Percentiles rank a stretch among this genome's conserved stretches.
Evolutionary conservation across 35 echinoderm and acorn worm species (phyloP).

Genomic region (Hemicentrotus pulcherrimus): DNA sequence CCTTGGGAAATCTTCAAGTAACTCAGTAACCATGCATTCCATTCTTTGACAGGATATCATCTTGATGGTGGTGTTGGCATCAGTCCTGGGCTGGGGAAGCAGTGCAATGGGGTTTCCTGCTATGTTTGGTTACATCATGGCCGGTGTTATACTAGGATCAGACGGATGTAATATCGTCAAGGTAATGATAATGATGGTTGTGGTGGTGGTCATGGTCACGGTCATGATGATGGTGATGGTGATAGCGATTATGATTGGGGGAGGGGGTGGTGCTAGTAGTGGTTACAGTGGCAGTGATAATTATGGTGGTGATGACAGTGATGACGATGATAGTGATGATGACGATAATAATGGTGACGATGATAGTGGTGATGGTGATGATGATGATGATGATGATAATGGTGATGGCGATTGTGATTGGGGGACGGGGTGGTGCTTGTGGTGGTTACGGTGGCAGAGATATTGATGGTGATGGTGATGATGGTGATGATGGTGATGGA

Average conservation of each 20-base stretch:
- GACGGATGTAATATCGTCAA: slow-evolving; percentile 89
- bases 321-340: neutral
- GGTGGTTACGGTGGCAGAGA: neutral
- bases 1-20: too few species aligned
- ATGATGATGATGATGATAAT: neutral
- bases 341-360: neutral
- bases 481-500: neutral
- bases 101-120: slow-evolving; percentile 76
- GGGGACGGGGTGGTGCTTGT: neutral
- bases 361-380: slow-evolving; percentile 20
- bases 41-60: slow-evolving; percentile 81
- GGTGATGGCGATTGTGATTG: neutral
- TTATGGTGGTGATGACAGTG: neutral
- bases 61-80: slow-evolving; percentile 77
- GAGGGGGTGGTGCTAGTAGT: neutral
- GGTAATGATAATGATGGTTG: slow-evolving; percentile 50
- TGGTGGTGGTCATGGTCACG: neutral
- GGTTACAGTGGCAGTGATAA: neutral
- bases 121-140: slow-evolving; percentile 98
- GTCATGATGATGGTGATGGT: neutral
- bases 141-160: slow-evolving; percentile 90
- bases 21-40: neutral
- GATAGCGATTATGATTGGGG: neutral
- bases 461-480: neutral
- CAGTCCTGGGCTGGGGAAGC: slow-evolving; percentile 82